Base-by-base conservation (phyloP, 2,113 vertebrate genomes). In the Meriones unguiculatus region DNA sequence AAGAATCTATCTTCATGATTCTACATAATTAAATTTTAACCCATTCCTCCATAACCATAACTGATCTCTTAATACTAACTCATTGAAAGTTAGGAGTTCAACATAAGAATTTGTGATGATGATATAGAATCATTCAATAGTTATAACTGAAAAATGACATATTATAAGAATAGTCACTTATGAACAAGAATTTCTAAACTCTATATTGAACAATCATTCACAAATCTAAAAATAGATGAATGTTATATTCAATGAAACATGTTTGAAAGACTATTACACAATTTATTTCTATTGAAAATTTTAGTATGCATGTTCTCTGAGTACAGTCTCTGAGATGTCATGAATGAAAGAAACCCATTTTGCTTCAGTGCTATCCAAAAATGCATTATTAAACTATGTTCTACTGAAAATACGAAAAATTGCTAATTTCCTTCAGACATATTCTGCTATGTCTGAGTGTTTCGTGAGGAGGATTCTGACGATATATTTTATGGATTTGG, bases 111-210 rank as follows among this genome's bases (percentile, higher is more conserved):
- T 86, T 82, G 13, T 30, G 12, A 59, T 52, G 50, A 28, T 14
- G 20, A n/a, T 7, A 85, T 10, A 70, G 22, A 54, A 89, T 67
- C 8, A 62, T 87, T 95, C 25, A 93, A 14, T 81, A 35, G 32
- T 24, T 57, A 41, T 57, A 70, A 81, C 20, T 91, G 35, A 38
- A 85, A 85, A 32, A 78, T 62, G 17, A 95, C 22, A 25, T 17
- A 18, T n/a, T 54, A n/a, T 57, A 32, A 81, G 15, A n/a, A 24
- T 32, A 57, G n/a, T 35, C 52, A 59, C 5, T n/a, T 22, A 22
- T n/a, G 24, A 59, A 81, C 4, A 69, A 93, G 2, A 80, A 67
- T 93, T 93, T 93, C 20, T 35, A 93, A 89, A 85, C 50, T 64
- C 1, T 78, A 57, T 90, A 89, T 81, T 81, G 52, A 18, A 22